Conservation (phyloP, 2,888 invertebrate genomes). For the Ferrisia virgata region DNA sequence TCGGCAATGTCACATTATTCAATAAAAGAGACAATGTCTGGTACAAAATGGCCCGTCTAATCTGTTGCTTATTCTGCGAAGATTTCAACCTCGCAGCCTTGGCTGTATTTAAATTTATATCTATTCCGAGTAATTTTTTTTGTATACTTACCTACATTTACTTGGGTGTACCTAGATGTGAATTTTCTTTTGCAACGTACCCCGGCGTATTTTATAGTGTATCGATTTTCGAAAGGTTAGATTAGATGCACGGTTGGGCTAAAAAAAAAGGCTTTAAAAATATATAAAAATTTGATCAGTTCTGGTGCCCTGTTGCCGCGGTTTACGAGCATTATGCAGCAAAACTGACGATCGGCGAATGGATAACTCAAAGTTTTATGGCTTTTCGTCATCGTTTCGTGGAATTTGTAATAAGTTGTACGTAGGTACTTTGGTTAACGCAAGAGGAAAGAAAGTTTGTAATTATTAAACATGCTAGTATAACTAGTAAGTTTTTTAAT, state of each 20-base stretch:
- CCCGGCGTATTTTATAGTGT: neutral
- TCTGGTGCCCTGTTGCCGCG: neutral
- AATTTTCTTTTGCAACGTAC: too few species aligned
- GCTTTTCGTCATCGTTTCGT: neutral
- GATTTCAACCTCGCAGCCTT: too few species aligned
- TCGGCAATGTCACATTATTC: too few species aligned
- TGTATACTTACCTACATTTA: too few species aligned
- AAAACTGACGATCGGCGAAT: neutral
- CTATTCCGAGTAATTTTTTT: too few species aligned
- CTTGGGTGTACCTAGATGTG: too few species aligned
- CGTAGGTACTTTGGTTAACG: neutral
- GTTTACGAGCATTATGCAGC: neutral
- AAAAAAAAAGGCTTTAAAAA: neutral
- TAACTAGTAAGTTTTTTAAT: slow-evolving; percentile 11
- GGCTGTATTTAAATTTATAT: too few species aligned
- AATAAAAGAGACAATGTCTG: too few species aligned
- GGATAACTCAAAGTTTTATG: neutral
- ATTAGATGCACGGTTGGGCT: neutral
- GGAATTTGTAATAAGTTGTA: neutral
- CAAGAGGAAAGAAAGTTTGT: neutral
- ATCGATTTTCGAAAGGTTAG: neutral
- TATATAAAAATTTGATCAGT: neutral
- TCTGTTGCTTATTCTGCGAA: too few species aligned
- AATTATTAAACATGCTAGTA: neutral
- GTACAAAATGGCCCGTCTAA: too few species aligned